phyloP scores from a whole-genome alignment of 2,797 vertebrate species.

The Enoplosus armatus region DNA sequence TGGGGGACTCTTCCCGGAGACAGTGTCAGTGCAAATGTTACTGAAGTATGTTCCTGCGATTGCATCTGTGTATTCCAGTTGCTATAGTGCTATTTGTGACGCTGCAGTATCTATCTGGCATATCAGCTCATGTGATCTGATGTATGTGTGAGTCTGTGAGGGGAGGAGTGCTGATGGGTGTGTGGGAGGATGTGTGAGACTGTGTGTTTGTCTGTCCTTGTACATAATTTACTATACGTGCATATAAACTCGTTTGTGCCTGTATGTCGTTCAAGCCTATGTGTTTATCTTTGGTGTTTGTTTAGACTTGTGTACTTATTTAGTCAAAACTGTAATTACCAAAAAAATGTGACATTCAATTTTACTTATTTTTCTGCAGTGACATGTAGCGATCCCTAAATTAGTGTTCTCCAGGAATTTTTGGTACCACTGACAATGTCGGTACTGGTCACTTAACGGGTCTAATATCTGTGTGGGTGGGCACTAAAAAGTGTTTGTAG shows the following conservation, averaged over 20 bases:
- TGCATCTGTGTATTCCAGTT: conserved; percentile 42
- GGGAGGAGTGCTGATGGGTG: conserved; percentile 1
- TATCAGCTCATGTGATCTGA: conserved; percentile 39
- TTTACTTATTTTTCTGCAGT: background rate
- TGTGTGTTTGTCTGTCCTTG: conserved; percentile 3
- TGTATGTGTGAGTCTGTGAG: conserved; percentile 35
- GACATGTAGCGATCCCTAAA: background rate
- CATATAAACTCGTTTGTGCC: background rate
- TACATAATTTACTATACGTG: background rate
- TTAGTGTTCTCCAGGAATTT: too few relatives aligned
- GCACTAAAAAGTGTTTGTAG: background rate
- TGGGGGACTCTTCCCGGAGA: background rate
- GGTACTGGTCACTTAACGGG: background rate
- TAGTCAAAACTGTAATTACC: background rate
- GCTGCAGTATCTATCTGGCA: conserved; percentile 25
- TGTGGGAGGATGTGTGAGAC: conserved; percentile 15
- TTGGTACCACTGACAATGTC: background rate
- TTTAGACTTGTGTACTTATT: background rate
- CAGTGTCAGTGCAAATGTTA: conserved; percentile 16
- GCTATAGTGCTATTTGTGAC: conserved; percentile 37
- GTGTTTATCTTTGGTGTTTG: background rate
- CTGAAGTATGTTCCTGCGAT: conserved; percentile 31
- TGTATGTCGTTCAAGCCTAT: background rate
- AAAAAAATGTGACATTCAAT: background rate
- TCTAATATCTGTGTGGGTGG: background rate